Percentiles rank a stretch among this genome's conserved stretches.
These are phyloP conservation scores for Euleptes europaea DNA, from an alignment of 2,113 vertebrate genomes.

Conservation along the genomic window DNA sequence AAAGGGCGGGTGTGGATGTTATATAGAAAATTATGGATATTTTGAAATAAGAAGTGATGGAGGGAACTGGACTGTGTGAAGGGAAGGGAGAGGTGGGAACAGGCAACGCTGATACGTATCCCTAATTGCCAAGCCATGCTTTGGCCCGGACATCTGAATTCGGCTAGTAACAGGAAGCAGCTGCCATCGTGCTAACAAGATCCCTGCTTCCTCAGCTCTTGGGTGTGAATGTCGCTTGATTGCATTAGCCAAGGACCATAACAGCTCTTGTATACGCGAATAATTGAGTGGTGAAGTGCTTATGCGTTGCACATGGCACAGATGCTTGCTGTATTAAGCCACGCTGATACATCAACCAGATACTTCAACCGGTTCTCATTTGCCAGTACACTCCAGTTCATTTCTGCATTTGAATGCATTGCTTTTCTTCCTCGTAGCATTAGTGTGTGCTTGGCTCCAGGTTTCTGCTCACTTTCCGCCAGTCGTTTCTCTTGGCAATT, in stretches of 20 bases:
- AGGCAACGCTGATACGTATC: too few relatives aligned
- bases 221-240: neutral
- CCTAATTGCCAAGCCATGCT: too few relatives aligned
- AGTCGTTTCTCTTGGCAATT: slow-evolving; percentile 15
- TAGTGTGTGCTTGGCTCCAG: slow-evolving; percentile 41
- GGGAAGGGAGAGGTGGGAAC: too few relatives aligned
- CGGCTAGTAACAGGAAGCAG: neutral
- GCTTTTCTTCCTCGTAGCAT: neutral
- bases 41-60: too few relatives aligned
- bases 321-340: neutral
- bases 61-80: too few relatives aligned
- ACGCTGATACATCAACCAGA: neutral
- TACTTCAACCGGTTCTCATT: neutral
- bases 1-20: too few relatives aligned
- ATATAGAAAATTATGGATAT: too few relatives aligned
- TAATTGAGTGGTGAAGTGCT: neutral
- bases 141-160: too few relatives aligned
- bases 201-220: neutral
- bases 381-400: neutral
- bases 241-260: neutral
- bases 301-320: neutral
- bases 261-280: neutral
- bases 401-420: neutral
- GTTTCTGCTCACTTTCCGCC: neutral
- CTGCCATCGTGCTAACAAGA: neutral